Conservation (phyloP, 2,113 vertebrate species). For the Tonatia bakeri region DNA sequence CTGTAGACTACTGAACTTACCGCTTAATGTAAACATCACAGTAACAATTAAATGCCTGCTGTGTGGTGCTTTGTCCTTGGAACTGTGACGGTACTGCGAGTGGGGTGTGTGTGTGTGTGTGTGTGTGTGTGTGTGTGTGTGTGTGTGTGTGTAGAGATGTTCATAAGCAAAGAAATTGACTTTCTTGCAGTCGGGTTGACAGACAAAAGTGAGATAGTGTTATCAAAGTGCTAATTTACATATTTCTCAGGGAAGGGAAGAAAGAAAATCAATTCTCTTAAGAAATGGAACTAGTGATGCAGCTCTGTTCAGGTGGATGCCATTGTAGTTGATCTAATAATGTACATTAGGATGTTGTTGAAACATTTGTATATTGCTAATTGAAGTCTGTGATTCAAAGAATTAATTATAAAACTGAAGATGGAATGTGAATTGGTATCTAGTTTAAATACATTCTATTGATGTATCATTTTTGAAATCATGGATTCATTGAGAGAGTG, state of each 20-base stretch:
- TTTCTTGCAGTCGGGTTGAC: constrained; percentile 60
- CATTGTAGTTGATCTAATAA: constrained; percentile 41
- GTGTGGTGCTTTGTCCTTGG: not conserved
- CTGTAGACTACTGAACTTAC: not conserved
- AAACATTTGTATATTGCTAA: constrained; percentile 38
- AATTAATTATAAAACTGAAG: constrained; percentile 51
- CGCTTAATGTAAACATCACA: not conserved
- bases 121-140: not conserved
- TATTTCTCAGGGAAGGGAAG: constrained; percentile 48
- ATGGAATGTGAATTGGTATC: constrained; percentile 24
- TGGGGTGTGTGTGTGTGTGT: not conserved
- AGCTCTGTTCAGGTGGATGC: constrained; percentile 50
- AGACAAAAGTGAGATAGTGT: constrained; percentile 48
- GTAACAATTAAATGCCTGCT: not conserved
- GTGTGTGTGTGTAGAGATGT: not conserved
- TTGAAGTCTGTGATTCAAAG: constrained; percentile 40
- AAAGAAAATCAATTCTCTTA: constrained; percentile 67
- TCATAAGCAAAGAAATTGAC: constrained; percentile 52
- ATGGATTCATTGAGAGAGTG: constrained; percentile 24
- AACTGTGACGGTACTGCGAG: not conserved
- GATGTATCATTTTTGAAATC: constrained; percentile 35
- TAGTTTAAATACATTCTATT: not conserved
- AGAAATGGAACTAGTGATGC: constrained; percentile 3
- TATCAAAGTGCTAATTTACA: constrained; percentile 70
- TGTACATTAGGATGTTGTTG: constrained; percentile 30